Conservation (phyloP, 2,888 invertebrate genomes). For the Alcis repandata region DNA sequence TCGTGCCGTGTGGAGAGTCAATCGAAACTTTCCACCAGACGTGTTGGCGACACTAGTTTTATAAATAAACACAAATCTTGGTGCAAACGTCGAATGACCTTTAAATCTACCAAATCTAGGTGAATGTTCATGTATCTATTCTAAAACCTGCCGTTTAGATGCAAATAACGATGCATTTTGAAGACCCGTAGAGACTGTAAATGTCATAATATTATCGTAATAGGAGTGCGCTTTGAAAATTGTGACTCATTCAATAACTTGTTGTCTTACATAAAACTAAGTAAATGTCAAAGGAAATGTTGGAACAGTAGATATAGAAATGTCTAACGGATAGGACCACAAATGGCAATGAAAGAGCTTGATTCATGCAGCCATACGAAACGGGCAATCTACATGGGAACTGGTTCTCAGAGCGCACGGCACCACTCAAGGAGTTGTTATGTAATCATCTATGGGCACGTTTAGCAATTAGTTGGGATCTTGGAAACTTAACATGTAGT, state of each 20-base stretch:
- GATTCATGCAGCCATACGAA: constrained; percentile 34
- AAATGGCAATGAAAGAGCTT: constrained; percentile 38
- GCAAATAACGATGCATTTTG: constrained; percentile 3
- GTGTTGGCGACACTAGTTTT: constrained; percentile 4
- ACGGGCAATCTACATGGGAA: constrained; percentile 40
- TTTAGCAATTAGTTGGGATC: constrained; percentile 35
- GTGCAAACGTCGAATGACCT: constrained; percentile 9
- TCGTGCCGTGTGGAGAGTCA: background rate
- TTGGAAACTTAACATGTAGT: constrained; percentile 18
- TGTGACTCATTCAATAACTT: background rate
- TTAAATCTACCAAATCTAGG: background rate
- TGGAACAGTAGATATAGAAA: constrained; percentile 30
- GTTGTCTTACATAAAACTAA: background rate
- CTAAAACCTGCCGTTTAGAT: constrained; percentile 1
- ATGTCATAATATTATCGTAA: background rate
- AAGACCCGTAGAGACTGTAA: background rate
- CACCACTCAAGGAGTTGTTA: constrained; percentile 41
- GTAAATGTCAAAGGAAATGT: constrained; percentile 21
- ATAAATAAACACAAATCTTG: constrained; percentile 16
- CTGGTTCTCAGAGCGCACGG: constrained; percentile 45
- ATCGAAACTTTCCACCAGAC: constrained; percentile 30
- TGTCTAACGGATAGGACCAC: constrained; percentile 38
- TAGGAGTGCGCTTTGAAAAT: background rate
- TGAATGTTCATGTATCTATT: background rate
- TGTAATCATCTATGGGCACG: constrained; percentile 40